phyloP scores from a whole-genome alignment of 1,140 invertebrate genomes.

The Drosophila ercepeae region DNA sequence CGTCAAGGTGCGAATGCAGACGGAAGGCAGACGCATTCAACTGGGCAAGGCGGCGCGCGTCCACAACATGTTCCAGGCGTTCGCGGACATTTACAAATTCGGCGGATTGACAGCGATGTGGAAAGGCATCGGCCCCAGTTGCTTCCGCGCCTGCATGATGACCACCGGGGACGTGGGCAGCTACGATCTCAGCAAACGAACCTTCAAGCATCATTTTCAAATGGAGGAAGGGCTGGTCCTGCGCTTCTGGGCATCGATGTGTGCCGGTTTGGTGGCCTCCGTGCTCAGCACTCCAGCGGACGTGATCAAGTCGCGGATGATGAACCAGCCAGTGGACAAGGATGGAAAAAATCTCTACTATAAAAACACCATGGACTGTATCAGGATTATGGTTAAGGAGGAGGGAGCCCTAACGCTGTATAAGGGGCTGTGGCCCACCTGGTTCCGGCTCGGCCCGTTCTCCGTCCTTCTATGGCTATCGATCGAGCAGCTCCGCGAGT shows the following conservation, averaged over 20 bases:
- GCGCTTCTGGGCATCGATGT: conserved; percentile 39
- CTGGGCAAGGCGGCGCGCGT: conserved; percentile 27
- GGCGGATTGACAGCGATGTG: conserved; percentile 36
- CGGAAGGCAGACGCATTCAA: conserved; percentile 18
- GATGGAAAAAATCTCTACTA: conserved; percentile 20
- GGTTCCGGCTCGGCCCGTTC: conserved; percentile 54
- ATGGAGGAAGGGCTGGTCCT: conserved; percentile 38
- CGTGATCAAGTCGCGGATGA: conserved; percentile 54
- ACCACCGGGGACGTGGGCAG: conserved; percentile 58
- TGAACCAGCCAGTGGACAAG: conserved; percentile 52
- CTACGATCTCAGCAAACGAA: conserved; percentile 62
- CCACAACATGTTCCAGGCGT: conserved; percentile 1
- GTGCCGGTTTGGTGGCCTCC: conserved; percentile 43
- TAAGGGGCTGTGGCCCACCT: conserved; percentile 54
- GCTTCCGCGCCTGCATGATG: conserved; percentile 52
- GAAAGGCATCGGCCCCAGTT: conserved; percentile 40
- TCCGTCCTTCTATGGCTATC: conserved; percentile 63
- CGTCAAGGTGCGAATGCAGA: conserved; percentile 58
- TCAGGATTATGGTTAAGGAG: conserved; percentile 24
- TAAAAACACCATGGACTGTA: conserved; percentile 35
- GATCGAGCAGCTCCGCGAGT: conserved; percentile 31
- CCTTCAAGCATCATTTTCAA: conserved; percentile 27
- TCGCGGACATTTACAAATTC: conserved; percentile 22
- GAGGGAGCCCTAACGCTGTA: conserved; percentile 43
- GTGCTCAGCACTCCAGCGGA: conserved; percentile 57